These are phyloP conservation scores for Philopedon plagiatum DNA, from an alignment of 2,888 invertebrate genomes.

Conservation along the genomic window DNA sequence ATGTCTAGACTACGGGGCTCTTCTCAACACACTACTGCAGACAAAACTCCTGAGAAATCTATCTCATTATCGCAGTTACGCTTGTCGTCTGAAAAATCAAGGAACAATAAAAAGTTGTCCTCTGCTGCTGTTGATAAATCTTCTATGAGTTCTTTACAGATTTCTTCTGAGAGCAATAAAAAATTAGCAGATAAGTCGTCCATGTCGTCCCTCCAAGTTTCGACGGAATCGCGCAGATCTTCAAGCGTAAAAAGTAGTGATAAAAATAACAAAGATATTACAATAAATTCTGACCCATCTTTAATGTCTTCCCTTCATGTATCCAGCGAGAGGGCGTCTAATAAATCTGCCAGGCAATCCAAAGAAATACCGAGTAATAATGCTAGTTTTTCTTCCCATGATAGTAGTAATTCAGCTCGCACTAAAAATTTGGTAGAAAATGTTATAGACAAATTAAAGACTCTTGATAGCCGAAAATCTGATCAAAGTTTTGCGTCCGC, in stretches of 20 bases:
- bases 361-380: background rate
- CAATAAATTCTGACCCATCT: background rate
- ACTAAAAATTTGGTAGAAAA: conserved; percentile 8
- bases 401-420: background rate
- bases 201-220: background rate
- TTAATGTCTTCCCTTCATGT: conserved; percentile 1
- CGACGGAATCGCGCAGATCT: background rate
- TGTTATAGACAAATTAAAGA: conserved; percentile 1
- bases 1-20: conserved; percentile 1
- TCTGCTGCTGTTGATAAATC: conserved; percentile 6
- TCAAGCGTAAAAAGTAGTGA: background rate
- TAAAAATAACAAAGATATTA: background rate
- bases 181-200: background rate
- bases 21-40: background rate
- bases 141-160: background rate
- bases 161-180: background rate
- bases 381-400: conserved; percentile 17
- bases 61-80: conserved; percentile 1
- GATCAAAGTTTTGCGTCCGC: background rate
- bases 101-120: background rate
- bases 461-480: conserved; percentile 1
- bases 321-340: background rate
- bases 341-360: too few species aligned
- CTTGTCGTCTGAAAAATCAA: background rate
- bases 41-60: background rate